These are phyloP conservation scores for Cosmopolites sordidus DNA, from an alignment of 2,888 invertebrate species.

Conservation along the genomic window DNA sequence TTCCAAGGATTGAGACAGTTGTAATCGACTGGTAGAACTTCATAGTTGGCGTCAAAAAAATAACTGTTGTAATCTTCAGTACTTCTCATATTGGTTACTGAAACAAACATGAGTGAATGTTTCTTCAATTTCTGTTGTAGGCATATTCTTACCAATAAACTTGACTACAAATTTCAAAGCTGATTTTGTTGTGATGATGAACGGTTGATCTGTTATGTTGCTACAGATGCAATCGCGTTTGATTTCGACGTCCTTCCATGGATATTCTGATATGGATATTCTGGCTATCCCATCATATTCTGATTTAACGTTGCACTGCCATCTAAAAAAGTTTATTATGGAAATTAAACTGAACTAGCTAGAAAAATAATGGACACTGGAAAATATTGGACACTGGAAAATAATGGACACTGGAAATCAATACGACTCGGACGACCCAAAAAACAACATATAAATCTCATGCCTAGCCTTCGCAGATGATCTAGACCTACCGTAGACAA, in stretches of 20 bases:
- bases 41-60: slow-evolving; percentile 71
- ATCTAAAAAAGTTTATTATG: slow-evolving; percentile 37
- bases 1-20: slow-evolving; percentile 64
- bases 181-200: slow-evolving; percentile 64
- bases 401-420: too few relatives aligned
- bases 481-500: too few relatives aligned
- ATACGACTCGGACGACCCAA: too few relatives aligned
- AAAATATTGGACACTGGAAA: too few relatives aligned
- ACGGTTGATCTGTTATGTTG: slow-evolving; percentile 58
- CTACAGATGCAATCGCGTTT: slow-evolving; percentile 71
- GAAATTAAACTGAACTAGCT: too few relatives aligned
- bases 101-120: slow-evolving; percentile 32
- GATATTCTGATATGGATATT: slow-evolving; percentile 60
- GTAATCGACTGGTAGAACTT: slow-evolving; percentile 59
- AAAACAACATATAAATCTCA: too few relatives aligned
- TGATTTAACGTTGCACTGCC: slow-evolving; percentile 59
- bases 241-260: slow-evolving; percentile 61
- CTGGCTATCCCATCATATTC: slow-evolving; percentile 38
- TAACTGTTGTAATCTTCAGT: slow-evolving; percentile 77
- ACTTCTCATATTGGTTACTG: slow-evolving; percentile 73
- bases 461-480: too few relatives aligned
- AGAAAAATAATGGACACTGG: too few relatives aligned
- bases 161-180: slow-evolving; percentile 68
- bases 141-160: slow-evolving; percentile 45
- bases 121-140: background rate